Evolutionary conservation across 2,888 invertebrate genomes (phyloP), one percentile per base, ranked within the genome.

Genomic region (Eupithecia vulgata): DNA sequence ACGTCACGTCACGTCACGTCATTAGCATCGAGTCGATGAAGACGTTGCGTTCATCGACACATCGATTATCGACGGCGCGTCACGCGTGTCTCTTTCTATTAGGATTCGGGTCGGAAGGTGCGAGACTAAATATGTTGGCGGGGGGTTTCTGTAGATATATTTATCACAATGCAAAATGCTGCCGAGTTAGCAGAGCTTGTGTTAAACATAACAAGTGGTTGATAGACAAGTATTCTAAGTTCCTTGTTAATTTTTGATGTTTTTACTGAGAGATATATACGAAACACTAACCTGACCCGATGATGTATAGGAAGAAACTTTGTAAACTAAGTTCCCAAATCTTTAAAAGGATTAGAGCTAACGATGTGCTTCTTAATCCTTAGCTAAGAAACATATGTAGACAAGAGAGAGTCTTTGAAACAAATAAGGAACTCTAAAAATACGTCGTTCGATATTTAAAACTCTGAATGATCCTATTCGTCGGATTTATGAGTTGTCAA

Each of bases 381-480:
- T 3, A 30, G 30, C 30, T 30, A 30, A 30, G 30, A 40, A 40
- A 12, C 4, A 40, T 40, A 8, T 37, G 0, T 37, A 12, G 1
- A n/a, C 1, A 45, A 4, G 5, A 1, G 59, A 13, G 6, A 21
- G 59, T 4, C 5, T 5, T 6, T 34, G 17, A 34, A 59, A 61
- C 34, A 34, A 61, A 61, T 34, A 65, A 75, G 71, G 81, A 79
- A 77, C 71, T 73, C 78, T 57, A 67, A 79, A 81, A 81, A 79
- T 79, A 77, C 76, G 57, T 74, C 68, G 71, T 72, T 76, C 83
- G 79, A 86, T 85, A 84, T 89, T 90, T 87, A 89, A 91, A 89
- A 87, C 82, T 86, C 88, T 92, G 92, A 93, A 93, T 89, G 90
- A 90, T 88, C 67, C 70, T 79, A 84, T 67, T 82, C 83, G 81